Evolutionary conservation across 1,140 invertebrate species (phyloP).

Genomic region (Lasioglossum baleicum): DNA sequence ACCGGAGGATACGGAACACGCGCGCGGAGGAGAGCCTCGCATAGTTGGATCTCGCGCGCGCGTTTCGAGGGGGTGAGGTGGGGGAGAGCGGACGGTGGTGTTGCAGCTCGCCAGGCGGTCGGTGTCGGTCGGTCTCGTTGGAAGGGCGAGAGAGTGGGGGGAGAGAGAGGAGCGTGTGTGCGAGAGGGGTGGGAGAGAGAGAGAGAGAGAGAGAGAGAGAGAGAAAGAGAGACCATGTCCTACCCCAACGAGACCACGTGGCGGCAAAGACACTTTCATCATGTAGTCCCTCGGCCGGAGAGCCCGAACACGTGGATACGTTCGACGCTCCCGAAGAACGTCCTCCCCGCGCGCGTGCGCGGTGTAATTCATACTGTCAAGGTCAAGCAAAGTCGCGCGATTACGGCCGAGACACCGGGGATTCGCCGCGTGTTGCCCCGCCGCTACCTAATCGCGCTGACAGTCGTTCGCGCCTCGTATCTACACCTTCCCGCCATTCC

Average conservation of each 20-base stretch:
- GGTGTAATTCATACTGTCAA: conserved; percentile 57
- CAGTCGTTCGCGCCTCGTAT: conserved; percentile 24
- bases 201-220: conserved; percentile 60
- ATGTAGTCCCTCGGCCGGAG: conserved; percentile 59
- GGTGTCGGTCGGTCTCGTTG: no score
- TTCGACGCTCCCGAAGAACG: conserved; percentile 72
- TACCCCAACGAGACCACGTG: conserved; percentile 75
- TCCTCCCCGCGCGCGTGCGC: conserved; percentile 69
- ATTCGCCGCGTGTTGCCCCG: conserved; percentile 25
- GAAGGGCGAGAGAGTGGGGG: conserved; percentile 37
- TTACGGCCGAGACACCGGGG: conserved; percentile 60
- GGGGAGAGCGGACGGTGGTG: background rate
- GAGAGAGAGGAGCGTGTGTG: conserved; percentile 42
- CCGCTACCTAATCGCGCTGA: conserved; percentile 41
- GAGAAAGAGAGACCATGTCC: conserved; percentile 71
- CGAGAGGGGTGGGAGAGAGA: conserved; percentile 44
- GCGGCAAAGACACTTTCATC: conserved; percentile 72
- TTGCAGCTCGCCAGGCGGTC: background rate
- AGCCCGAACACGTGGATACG: conserved; percentile 71
- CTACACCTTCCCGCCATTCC: background rate
- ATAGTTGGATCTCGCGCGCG: conserved; percentile 15
- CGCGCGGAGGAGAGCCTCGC: conserved; percentile 5
- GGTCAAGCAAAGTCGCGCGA: conserved; percentile 72
- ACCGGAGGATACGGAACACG: conserved; percentile 22
- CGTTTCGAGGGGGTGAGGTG: background rate